Evolutionary conservation across 2,113 vertebrate genomes (phyloP).

Genomic region (Oncorhynchus kisutch): DNA sequence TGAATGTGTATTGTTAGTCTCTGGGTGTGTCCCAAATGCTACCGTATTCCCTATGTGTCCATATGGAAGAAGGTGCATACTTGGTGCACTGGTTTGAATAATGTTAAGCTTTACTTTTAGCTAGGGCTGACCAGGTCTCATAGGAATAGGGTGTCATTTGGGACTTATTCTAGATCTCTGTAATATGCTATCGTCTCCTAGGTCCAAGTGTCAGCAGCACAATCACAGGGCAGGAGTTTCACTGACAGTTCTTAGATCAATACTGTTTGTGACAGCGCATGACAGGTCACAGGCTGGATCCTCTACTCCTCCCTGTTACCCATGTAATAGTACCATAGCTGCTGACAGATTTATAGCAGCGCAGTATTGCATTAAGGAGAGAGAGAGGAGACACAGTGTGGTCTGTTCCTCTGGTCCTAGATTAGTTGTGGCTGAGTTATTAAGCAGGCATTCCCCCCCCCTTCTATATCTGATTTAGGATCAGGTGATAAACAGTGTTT

Average conservation of each 20-base stretch:
- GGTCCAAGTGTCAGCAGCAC: neutral
- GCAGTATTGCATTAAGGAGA: neutral
- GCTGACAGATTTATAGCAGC: neutral
- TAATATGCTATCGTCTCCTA: neutral
- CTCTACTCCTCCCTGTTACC: neutral
- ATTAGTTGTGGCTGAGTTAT: neutral
- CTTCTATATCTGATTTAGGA: neutral
- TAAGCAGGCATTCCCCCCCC: neutral
- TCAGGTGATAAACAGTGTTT: neutral
- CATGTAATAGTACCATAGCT: neutral
- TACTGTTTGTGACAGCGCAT: neutral
- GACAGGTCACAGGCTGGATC: neutral
- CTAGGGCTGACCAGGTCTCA: too few species aligned
- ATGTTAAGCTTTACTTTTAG: too few species aligned
- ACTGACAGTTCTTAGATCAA: neutral
- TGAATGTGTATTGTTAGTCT: too few species aligned
- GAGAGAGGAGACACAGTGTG: neutral
- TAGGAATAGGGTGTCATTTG: too few species aligned
- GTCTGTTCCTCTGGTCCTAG: neutral
- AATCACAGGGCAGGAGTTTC: neutral
- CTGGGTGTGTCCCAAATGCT: too few species aligned
- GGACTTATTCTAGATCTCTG: neutral
- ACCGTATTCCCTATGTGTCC: too few species aligned
- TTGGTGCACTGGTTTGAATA: too few species aligned
- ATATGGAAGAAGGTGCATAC: too few species aligned